Conservation (phyloP, 2,888 invertebrate species). For the Ethmia dodecea region DNA sequence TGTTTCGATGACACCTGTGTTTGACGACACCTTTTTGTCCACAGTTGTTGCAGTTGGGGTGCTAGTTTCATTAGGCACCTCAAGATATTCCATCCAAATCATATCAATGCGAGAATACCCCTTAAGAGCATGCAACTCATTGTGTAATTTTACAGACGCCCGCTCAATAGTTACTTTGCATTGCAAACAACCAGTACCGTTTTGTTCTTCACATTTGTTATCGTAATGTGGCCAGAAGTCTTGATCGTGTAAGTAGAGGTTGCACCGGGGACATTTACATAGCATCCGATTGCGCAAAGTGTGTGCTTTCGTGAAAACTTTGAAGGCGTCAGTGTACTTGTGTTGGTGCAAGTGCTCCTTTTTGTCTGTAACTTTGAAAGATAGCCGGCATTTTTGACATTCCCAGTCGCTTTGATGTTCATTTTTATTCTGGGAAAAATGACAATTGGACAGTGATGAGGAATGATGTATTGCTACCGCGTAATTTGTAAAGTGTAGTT, state of each 20-base stretch:
- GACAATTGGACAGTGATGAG: slow-evolving; percentile 11
- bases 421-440: too few species aligned
- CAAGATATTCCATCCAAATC: slow-evolving; percentile 4
- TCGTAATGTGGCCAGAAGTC: slow-evolving; percentile 26
- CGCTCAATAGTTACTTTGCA: slow-evolving; percentile 23
- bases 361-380: slow-evolving; percentile 24
- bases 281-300: slow-evolving; percentile 25
- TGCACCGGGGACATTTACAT: slow-evolving; percentile 34
- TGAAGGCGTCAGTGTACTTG: slow-evolving; percentile 24
- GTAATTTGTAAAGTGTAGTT: slow-evolving; percentile 26
- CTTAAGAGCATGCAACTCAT: slow-evolving; percentile 13
- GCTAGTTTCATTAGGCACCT: too few species aligned
- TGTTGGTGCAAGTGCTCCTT: slow-evolving; percentile 35
- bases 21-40: too few species aligned
- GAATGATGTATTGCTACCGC: slow-evolving; percentile 20
- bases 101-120: slow-evolving; percentile 15
- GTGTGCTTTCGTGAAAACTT: slow-evolving; percentile 23
- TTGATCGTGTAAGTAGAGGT: slow-evolving; percentile 30
- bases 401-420: background rate
- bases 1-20: too few species aligned
- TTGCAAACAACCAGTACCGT: slow-evolving; percentile 19
- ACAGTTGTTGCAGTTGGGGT: too few species aligned
- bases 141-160: slow-evolving; percentile 17
- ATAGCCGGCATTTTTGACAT: slow-evolving; percentile 30
- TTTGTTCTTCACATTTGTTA: slow-evolving; percentile 14